Base-by-base conservation (phyloP, 2,113 vertebrate genomes). In the Callocephalon fimbriatum region DNA sequence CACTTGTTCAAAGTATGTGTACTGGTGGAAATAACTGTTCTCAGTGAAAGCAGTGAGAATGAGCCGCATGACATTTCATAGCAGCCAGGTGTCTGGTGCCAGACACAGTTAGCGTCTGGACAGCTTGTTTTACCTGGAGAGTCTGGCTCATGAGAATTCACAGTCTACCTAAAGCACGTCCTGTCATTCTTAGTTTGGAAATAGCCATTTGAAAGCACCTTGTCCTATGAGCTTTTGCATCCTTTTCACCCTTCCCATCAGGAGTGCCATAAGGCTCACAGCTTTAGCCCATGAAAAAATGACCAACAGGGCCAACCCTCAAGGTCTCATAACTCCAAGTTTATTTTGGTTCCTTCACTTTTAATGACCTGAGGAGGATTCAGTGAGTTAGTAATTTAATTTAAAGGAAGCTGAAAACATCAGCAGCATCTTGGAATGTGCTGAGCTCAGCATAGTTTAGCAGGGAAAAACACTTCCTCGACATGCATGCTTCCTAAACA, bases 41-140 rank as follows among this genome's bases (percentile, higher is more conserved):
- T 70, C 51, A 81, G 37, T 76, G 65, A 80, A 88, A 81, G n/a
- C 15, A 17, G 5, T 91, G 59, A 65, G 50, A 80, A 61, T 27
- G 56, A 91, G 61, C 75, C 15, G 11, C 15, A 9, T 77, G 50
- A 61, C 56, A 58, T 79, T 51, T 74, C 76, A 25, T 25, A 65
- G 50, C 61, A 95, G 84, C 87, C 79, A 70, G 79, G 61, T 91
- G 59, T 19, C 93, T 93, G 83, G 48, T 58, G 65, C 83, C 74
- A 91, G 70, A 38, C 27, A 32, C 54, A 50, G 4, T 62, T 75
- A 76, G 48, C 11, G 23, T 38, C 83, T 61, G 70, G 75, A 77
- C 75, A 85, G 83, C 44, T 95, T 65, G 42, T 82, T 96, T 92
- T 70, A 90, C 92, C 86, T 86, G 84, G 53, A 68, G 61, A 88